Conservation (phyloP, 2,113 vertebrate species). For the Melanotaenia duboulayi region DNA sequence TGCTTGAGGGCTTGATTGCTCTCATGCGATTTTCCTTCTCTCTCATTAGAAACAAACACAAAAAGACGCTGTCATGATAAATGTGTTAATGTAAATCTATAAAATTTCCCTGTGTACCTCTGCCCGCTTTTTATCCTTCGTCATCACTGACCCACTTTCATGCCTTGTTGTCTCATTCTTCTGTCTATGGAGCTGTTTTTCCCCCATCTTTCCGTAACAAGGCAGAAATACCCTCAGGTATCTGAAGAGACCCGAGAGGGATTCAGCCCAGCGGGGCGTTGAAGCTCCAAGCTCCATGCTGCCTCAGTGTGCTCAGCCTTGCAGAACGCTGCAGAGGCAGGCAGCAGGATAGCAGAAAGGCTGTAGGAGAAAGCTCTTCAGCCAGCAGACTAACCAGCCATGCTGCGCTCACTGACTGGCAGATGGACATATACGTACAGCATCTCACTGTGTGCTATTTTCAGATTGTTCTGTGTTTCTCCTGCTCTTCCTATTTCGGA, state of each 20-base stretch:
- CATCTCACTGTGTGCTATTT: slow-evolving; percentile 48
- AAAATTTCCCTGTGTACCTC: slow-evolving; percentile 4
- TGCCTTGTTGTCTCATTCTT: slow-evolving; percentile 41
- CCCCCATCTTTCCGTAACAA: slow-evolving; percentile 24
- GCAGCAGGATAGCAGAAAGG: slow-evolving; percentile 42
- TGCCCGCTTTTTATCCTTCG: not conserved
- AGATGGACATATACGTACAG: slow-evolving; percentile 49
- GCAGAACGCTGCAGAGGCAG: slow-evolving; percentile 55
- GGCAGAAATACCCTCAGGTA: slow-evolving; percentile 54
- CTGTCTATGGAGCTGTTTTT: slow-evolving; percentile 21
- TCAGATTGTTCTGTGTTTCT: slow-evolving; percentile 29
- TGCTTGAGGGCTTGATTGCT: slow-evolving; percentile 12
- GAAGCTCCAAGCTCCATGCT: slow-evolving; percentile 54
- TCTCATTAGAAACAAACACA: slow-evolving; percentile 5
- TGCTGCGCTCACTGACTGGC: slow-evolving; percentile 40
- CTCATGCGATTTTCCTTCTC: not conserved
- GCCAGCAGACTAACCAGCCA: slow-evolving; percentile 36
- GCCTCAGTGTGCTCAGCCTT: slow-evolving; percentile 51
- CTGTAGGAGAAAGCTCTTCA: slow-evolving; percentile 35
- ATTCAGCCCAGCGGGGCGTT: slow-evolving; percentile 40
- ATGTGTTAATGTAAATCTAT: slow-evolving; percentile 16
- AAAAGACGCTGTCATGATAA: slow-evolving; percentile 17
- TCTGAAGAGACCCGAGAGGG: slow-evolving; percentile 43
- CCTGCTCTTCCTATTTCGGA: not conserved
- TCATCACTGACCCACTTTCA: slow-evolving; percentile 56